These are phyloP conservation scores for Cyprinodon brontotheroides DNA, from an alignment of 2,113 vertebrate genomes.

Conservation along the genomic window DNA sequence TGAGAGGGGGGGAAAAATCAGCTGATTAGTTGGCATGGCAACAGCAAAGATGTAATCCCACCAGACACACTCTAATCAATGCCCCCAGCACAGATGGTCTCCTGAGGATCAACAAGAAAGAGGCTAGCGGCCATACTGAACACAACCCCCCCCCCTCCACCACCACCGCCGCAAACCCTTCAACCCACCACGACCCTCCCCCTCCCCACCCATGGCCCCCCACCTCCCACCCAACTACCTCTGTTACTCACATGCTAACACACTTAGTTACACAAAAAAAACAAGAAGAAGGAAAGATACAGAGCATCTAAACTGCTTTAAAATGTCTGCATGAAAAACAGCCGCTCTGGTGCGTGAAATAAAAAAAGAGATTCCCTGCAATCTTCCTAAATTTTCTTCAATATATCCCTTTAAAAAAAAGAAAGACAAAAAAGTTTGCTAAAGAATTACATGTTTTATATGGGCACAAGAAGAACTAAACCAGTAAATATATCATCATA, in stretches of 20 bases:
- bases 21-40: constrained; percentile 99
- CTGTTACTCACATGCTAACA: constrained; percentile 81
- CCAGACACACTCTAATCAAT: constrained; percentile 99
- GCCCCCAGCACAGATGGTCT: constrained; percentile 99
- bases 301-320: constrained; percentile 24
- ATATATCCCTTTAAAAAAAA: not conserved
- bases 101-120: constrained; percentile 99
- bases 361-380: constrained; percentile 20
- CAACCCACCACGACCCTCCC: not conserved
- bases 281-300: constrained; percentile 68
- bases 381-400: constrained; percentile 10
- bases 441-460: not conserved
- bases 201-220: constrained; percentile 7
- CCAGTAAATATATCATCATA: not conserved
- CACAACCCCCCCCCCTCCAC: constrained; percentile 14
- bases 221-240: constrained; percentile 32
- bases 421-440: constrained; percentile 8
- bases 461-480: not conserved
- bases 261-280: constrained; percentile 57
- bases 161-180: constrained; percentile 3
- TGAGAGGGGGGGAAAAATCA: constrained; percentile 83
- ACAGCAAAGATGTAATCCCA: constrained; percentile 99
- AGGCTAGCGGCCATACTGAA: constrained; percentile 89
- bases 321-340: constrained; percentile 14
- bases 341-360: constrained; percentile 12